Conservation (phyloP, 2,113 vertebrate species). For the Campylorhamphus procurvoides region DNA sequence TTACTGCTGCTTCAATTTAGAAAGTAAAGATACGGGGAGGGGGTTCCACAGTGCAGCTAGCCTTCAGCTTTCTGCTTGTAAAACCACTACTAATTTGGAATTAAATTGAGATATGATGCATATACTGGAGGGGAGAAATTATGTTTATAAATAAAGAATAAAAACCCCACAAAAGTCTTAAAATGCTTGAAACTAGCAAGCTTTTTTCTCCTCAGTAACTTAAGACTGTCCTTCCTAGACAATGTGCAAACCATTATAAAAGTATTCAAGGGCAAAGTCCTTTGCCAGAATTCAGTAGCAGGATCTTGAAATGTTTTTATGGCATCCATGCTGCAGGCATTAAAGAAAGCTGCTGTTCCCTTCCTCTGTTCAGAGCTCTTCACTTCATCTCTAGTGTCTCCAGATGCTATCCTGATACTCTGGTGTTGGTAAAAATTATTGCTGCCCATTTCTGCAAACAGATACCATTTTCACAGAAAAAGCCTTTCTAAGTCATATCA, state of each 20-base stretch:
- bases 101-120: neutral
- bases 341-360: slow-evolving; percentile 7
- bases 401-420: neutral
- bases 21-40: neutral
- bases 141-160: neutral
- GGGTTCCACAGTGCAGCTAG: neutral
- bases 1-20: neutral
- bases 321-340: slow-evolving; percentile 16
- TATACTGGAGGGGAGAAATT: neutral
- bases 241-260: slow-evolving; percentile 63
- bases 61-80: neutral
- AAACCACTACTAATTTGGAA: neutral
- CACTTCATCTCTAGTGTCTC: neutral
- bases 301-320: slow-evolving; percentile 44
- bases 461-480: neutral
- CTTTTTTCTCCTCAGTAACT: neutral
- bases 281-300: slow-evolving; percentile 50
- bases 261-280: slow-evolving; percentile 26
- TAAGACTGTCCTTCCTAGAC: slow-evolving; percentile 30
- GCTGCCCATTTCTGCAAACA: neutral
- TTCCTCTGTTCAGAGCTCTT: neutral
- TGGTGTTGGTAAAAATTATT: neutral
- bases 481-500: neutral
- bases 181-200: neutral
- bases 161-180: neutral